A percentile compares a stretch with the other conserved stretches of the same genome.
Conservation (phyloP, 2,888 invertebrate genomes). For the Drosophila engyochracea region DNA sequence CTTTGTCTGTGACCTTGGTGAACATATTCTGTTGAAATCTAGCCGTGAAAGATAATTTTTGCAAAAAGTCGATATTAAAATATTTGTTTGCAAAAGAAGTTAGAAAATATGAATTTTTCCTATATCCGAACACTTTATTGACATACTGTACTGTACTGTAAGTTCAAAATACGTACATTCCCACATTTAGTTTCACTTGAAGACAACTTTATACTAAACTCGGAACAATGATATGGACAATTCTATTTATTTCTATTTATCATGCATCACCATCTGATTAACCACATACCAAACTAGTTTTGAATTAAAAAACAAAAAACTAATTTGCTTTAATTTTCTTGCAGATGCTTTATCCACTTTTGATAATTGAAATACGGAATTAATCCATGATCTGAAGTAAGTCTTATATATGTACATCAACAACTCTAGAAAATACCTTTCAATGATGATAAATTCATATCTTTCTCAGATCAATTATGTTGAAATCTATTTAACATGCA, state of each 20-base stretch:
- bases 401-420: background rate
- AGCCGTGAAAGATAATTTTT: background rate
- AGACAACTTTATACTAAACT: slow-evolving; percentile 44
- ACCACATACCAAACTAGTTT: background rate
- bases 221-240: slow-evolving; percentile 52
- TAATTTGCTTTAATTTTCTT: slow-evolving; percentile 3
- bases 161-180: background rate
- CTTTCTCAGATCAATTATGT: slow-evolving; percentile 54
- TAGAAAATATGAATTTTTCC: too few species aligned
- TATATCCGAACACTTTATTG: too few species aligned
- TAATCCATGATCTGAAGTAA: background rate
- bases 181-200: background rate
- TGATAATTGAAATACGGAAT: background rate
- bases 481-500: slow-evolving; percentile 70
- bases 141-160: background rate
- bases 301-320: background rate
- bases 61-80: background rate
- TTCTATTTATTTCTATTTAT: slow-evolving; percentile 25
- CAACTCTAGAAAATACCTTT: background rate
- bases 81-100: too few species aligned
- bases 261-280: slow-evolving; percentile 76
- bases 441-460: slow-evolving; percentile 69
- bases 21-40: background rate
- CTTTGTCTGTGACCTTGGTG: background rate
- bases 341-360: background rate